Percentiles rank a stretch among this genome's conserved stretches.
Evolutionary conservation across 2,113 vertebrate species (phyloP).

Genomic region (Chrysochloris asiatica): DNA sequence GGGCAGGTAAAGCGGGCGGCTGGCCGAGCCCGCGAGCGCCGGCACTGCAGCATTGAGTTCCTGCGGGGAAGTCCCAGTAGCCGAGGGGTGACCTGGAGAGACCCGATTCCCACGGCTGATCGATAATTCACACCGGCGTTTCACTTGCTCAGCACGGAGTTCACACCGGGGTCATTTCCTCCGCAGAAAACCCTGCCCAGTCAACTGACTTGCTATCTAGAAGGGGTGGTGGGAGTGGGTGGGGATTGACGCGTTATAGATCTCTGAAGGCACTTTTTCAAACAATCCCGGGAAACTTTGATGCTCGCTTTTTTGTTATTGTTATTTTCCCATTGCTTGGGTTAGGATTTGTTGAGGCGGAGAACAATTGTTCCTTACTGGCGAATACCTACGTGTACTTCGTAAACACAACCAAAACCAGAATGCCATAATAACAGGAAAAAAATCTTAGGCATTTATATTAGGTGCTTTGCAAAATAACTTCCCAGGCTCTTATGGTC

Average conservation of each 20-base stretch:
- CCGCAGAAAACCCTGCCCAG: neutral
- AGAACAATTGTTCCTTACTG: neutral
- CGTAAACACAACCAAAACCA: too few relatives aligned
- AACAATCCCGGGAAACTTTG: neutral
- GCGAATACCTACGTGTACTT: too few relatives aligned
- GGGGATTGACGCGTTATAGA: neutral
- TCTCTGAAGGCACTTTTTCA: neutral
- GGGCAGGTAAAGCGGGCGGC: too few relatives aligned
- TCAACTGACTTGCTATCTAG: neutral
- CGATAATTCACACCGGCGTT: constrained; percentile 50
- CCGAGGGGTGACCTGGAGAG: constrained; percentile 64
- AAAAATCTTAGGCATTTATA: neutral
- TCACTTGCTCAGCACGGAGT: constrained; percentile 47
- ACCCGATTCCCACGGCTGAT: constrained; percentile 71
- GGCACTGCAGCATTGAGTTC: neutral
- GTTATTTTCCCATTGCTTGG: neutral
- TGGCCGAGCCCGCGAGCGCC: neutral
- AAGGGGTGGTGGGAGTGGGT: too few relatives aligned
- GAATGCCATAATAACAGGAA: too few relatives aligned
- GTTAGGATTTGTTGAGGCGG: neutral
- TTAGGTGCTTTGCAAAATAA: neutral
- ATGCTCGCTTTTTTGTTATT: neutral
- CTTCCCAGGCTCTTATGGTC: neutral
- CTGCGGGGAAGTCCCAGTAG: constrained; percentile 40
- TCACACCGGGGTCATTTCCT: constrained; percentile 74